Conservation (phyloP, 64 coral and sea anemone species). For the Astreopora myriophthalma region DNA sequence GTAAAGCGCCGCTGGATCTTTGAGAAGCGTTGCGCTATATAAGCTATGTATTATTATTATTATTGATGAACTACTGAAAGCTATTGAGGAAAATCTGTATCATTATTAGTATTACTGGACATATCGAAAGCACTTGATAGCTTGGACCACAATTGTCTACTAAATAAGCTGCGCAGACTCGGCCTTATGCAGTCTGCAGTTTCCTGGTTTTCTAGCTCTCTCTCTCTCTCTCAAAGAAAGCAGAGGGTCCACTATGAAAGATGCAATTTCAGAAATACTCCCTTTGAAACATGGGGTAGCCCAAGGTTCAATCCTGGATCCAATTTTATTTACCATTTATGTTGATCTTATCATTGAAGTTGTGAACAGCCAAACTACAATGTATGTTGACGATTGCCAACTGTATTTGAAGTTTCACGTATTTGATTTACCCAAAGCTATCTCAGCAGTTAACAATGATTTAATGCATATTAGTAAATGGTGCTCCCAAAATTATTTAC, state of each 20-base stretch:
- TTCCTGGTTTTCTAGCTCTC: constrained; percentile 4
- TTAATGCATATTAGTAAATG: neutral
- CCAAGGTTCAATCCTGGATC: neutral
- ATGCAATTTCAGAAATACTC: neutral
- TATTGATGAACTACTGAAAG: neutral
- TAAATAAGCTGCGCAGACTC: neutral
- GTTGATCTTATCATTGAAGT: neutral
- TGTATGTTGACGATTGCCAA: neutral
- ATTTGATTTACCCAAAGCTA: neutral
- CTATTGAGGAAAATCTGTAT: neutral
- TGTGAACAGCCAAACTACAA: neutral
- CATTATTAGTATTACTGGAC: neutral
- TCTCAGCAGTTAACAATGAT: neutral
- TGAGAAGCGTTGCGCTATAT: too few species aligned
- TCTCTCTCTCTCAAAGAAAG: neutral
- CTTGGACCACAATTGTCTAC: neutral
- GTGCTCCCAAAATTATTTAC: neutral
- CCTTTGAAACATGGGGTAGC: neutral
- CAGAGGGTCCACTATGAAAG: neutral
- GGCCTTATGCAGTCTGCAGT: neutral
- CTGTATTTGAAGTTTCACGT: neutral
- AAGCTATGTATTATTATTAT: too few species aligned
- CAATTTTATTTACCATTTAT: neutral
- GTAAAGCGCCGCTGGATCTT: too few species aligned
- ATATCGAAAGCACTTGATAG: neutral